phyloP scores from a whole-genome alignment of 2,113 vertebrate species.

The Corvus hawaiiensis region DNA sequence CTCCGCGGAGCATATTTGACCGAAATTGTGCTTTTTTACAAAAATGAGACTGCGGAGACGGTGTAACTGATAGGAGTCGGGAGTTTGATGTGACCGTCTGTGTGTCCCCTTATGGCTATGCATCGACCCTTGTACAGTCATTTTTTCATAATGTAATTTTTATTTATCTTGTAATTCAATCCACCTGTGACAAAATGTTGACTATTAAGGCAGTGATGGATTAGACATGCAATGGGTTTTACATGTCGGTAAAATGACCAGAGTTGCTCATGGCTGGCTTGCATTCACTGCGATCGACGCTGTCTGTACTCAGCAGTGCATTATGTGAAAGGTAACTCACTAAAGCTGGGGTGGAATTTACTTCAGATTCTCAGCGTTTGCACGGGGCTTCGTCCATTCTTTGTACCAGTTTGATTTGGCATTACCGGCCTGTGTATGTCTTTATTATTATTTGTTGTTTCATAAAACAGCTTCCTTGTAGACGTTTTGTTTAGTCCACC shows the following conservation, averaged over 20 bases:
- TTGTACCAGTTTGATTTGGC: not conserved
- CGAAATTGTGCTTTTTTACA: not conserved
- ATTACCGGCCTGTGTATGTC: not conserved
- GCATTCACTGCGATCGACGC: not conserved
- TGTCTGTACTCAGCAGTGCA: not conserved
- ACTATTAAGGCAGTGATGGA: not conserved
- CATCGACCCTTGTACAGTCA: accelerated
- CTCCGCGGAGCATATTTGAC: not conserved
- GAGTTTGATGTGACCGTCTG: not conserved
- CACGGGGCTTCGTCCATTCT: not conserved
- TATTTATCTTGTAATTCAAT: not conserved
- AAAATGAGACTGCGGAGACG: not conserved
- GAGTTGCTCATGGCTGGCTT: not conserved
- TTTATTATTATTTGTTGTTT: not conserved
- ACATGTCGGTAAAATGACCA: not conserved
- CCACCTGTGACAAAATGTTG: not conserved
- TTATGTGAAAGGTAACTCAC: not conserved
- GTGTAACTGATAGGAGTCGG: not conserved
- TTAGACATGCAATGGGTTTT: not conserved
- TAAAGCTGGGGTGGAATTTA: not conserved
- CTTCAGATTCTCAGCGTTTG: not conserved
- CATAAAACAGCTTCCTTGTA: not conserved
- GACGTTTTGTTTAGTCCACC: not conserved
- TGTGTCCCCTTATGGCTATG: not conserved
- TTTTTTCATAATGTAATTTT: not conserved